These are phyloP conservation scores for Trachelus stipa DNA, from an alignment of 2,888 invertebrate genomes.

Conservation along the genomic window DNA sequence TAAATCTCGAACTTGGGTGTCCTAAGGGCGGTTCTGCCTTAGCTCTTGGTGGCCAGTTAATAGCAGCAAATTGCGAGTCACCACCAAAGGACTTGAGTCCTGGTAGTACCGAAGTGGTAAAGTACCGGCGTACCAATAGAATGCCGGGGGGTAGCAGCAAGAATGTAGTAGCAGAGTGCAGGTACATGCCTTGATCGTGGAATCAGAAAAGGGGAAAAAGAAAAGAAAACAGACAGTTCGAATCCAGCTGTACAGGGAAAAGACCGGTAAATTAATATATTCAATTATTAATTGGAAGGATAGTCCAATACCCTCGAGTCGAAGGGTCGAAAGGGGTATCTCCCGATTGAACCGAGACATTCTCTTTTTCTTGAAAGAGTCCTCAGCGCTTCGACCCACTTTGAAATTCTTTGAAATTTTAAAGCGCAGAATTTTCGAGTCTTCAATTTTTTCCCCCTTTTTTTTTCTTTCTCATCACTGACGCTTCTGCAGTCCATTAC, in stretches of 20 bases:
- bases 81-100: not conserved
- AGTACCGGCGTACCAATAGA: not conserved
- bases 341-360: not conserved
- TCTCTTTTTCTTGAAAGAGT: not conserved
- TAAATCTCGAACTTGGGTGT: constrained; percentile 33
- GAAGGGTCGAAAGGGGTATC: not conserved
- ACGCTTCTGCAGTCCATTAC: not conserved
- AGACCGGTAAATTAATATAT: constrained; percentile 20
- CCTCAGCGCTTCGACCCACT: not conserved
- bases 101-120: not conserved
- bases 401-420: not conserved
- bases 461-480: not conserved
- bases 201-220: not conserved
- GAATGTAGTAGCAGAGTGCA: not conserved
- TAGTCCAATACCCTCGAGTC: not conserved
- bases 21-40: not conserved
- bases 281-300: constrained; percentile 22
- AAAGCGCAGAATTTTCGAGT: not conserved
- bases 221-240: not conserved
- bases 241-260: constrained; percentile 2
- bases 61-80: not conserved
- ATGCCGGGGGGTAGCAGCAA: not conserved
- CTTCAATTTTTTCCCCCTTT: not conserved
- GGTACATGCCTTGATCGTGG: not conserved
- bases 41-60: not conserved